Conservation (phyloP, 2,113 vertebrate species). For the Laticauda colubrina region DNA sequence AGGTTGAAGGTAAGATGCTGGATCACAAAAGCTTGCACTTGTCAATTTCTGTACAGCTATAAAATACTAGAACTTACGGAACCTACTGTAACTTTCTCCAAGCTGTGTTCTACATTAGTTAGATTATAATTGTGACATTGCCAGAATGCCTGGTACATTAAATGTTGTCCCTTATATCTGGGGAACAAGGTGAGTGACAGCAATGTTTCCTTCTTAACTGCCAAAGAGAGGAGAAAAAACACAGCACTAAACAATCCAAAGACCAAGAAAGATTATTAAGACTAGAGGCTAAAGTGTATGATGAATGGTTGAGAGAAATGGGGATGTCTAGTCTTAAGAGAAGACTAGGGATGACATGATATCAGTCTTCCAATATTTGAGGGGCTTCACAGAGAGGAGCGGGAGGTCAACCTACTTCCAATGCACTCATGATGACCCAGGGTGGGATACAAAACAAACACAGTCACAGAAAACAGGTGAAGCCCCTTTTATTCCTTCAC, state of each 20-base stretch:
- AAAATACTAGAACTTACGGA: background rate
- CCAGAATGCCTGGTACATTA: background rate
- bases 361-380: background rate
- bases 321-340: background rate
- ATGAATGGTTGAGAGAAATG: background rate
- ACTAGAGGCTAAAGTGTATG: background rate
- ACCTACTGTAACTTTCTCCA: background rate
- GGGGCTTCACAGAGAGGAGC: background rate
- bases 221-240: background rate
- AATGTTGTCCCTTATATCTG: background rate
- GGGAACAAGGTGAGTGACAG: background rate
- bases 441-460: no score
- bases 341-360: background rate
- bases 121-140: background rate
- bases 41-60: background rate
- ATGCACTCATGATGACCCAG: background rate
- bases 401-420: background rate
- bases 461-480: no score
- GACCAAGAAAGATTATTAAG: background rate
- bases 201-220: background rate
- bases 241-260: background rate
- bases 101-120: background rate
- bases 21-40: background rate
- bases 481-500: no score
- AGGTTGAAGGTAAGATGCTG: constrained; percentile 68